Percentiles rank a stretch among this genome's conserved stretches.
phyloP scores from a whole-genome alignment of 2,113 vertebrate species.

The Grallaria varia region DNA sequence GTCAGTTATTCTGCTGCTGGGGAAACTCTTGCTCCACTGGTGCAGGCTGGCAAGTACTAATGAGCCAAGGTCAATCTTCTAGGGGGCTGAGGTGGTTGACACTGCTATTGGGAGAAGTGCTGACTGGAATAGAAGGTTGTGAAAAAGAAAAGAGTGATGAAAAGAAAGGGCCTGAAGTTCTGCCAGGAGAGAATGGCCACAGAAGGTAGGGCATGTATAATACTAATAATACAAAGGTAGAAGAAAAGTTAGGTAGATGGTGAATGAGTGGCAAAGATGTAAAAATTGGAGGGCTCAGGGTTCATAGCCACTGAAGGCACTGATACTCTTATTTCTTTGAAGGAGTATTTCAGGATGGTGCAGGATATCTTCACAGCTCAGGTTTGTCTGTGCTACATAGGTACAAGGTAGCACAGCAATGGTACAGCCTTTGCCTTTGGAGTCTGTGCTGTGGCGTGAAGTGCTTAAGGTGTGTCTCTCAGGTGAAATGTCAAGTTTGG shows the following conservation, averaged over 20 bases:
- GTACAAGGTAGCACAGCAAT: background rate
- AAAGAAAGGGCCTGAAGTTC: background rate
- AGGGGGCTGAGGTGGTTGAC: background rate
- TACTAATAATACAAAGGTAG: background rate
- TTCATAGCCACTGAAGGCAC: background rate
- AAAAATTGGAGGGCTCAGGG: background rate
- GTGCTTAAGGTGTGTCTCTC: background rate
- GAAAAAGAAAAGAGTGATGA: background rate
- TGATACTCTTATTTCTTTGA: background rate
- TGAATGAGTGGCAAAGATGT: background rate
- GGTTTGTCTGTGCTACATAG: background rate
- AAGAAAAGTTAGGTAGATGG: background rate
- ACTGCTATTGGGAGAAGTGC: background rate
- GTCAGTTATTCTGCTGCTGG: background rate
- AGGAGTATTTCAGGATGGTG: background rate
- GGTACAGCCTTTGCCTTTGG: background rate
- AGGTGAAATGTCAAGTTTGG: background rate
- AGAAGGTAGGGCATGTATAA: background rate
- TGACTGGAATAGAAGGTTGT: background rate
- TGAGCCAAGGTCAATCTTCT: background rate
- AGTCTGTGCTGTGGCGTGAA: fast-evolving
- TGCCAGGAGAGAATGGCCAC: background rate
- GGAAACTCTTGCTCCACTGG: background rate
- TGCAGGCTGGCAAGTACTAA: background rate
- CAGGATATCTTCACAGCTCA: background rate